These are phyloP conservation scores for Hyperopisus bebe DNA, from an alignment of 2,113 vertebrate genomes.

Conservation along the genomic window DNA sequence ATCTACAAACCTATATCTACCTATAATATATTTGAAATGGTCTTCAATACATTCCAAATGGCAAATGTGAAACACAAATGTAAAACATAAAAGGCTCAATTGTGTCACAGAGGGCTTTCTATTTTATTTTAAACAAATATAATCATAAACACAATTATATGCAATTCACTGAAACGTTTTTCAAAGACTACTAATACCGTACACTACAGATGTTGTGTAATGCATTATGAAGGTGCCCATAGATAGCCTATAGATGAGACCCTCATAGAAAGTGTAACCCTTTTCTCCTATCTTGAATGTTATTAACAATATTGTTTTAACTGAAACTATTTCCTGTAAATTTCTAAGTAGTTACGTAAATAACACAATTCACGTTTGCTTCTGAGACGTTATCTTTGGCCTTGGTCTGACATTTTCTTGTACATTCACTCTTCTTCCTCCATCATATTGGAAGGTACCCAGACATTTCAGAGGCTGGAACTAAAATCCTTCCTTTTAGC, in stretches of 20 bases:
- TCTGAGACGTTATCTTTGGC: not conserved
- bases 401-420: not conserved
- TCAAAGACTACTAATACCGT: not conserved
- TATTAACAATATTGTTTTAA: not conserved
- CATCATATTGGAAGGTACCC: not conserved
- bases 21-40: not conserved
- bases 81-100: not conserved
- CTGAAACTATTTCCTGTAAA: not conserved
- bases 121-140: not conserved
- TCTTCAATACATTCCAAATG: not conserved
- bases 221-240: not conserved
- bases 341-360: not conserved
- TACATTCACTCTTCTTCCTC: not conserved
- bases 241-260: not conserved
- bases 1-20: not conserved
- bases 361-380: not conserved
- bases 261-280: not conserved
- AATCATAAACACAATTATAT: not conserved
- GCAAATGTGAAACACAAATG: not conserved
- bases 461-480: not conserved
- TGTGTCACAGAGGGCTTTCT: not conserved
- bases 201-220: not conserved
- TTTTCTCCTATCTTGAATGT: not conserved
- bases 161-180: not conserved
- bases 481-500: not conserved